Evolutionary conservation across 2,888 invertebrate species (phyloP), one percentile per base, ranked within the genome.

Genomic region (Cephus rjabovi): DNA sequence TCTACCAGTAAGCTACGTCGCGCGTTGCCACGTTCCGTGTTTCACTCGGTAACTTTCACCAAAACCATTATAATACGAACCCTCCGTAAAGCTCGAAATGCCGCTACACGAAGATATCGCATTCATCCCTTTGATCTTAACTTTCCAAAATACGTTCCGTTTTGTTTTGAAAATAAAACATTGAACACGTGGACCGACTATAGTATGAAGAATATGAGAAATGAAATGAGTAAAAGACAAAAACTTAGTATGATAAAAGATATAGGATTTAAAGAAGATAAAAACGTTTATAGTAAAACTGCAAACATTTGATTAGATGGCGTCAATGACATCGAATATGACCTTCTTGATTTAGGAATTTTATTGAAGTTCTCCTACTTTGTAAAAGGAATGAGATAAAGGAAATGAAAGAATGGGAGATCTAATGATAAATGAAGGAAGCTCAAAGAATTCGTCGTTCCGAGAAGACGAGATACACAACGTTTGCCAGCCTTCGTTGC

Each of bases 381-480:
- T 56, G 23, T 23, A 23, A 9, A 15, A 40, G 15, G 0, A 15
- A 40, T 15, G 23, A 23, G 23, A 23, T 23, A 23, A 56, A 56
- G 40, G 23, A 23, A 9, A 56, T 56, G 23, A 56, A 56, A 56
- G 40, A 56, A 23, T 56, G 23, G 2, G 23, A 56, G 40, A 56
- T 56, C 40, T 56, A 56, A 56, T 23, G 9, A 56, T 56, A 56
- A 56, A 23, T 56, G 40, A 56, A 56, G 40, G 23, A 56, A 56
- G 40, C 40, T 71, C 33, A 30, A 71, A 71, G 71, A 33, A 71
- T 33, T 15, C 71, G 71, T 33, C 12, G 71, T 31, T 31, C 71
- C 31, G 71, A 71, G 71, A 34, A 71, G 23, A 83, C 80, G 82
- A 83, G 83, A 83, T 83, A 83, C 71, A 71, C 71, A 71, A 31